Evolutionary conservation across 2,888 invertebrate genomes (phyloP).

Genomic region (Thera obeliscata): DNA sequence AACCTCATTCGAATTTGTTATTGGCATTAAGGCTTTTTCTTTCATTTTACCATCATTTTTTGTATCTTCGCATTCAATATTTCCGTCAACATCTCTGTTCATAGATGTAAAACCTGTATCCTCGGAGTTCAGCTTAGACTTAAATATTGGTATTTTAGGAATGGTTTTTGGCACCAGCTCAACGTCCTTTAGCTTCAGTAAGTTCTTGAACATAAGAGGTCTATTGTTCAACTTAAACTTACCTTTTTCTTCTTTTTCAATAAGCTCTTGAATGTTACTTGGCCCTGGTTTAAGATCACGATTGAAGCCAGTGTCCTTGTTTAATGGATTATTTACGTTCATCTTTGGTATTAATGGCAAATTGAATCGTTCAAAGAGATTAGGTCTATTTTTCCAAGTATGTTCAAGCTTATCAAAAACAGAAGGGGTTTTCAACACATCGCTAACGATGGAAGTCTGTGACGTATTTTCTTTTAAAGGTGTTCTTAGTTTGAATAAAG

Average conservation of each 20-base stretch:
- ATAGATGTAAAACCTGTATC: slow-evolving; percentile 3
- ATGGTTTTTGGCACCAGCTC: slow-evolving; percentile 42
- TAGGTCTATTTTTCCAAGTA: slow-evolving; percentile 16
- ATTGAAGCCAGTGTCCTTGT: slow-evolving; percentile 11
- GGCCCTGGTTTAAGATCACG: slow-evolving; percentile 40
- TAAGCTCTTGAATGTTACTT: slow-evolving; percentile 37
- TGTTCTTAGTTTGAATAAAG: slow-evolving; percentile 11
- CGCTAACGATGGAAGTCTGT: not conserved
- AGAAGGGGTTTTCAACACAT: slow-evolving; percentile 6
- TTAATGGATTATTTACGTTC: slow-evolving; percentile 27
- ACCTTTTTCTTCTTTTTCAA: slow-evolving; percentile 14
- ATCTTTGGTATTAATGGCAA: slow-evolving; percentile 43
- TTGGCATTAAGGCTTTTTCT: slow-evolving; percentile 19
- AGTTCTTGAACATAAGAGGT: slow-evolving; percentile 49
- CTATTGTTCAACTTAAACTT: slow-evolving; percentile 20
- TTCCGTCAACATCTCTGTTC: slow-evolving; percentile 12
- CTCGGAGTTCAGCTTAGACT: slow-evolving; percentile 21
- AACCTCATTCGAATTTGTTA: not conserved
- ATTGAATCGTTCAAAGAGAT: slow-evolving; percentile 16
- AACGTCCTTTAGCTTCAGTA: slow-evolving; percentile 62
- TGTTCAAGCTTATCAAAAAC: slow-evolving; percentile 15
- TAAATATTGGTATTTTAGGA: slow-evolving; percentile 20
- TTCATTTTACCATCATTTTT: slow-evolving; percentile 23
- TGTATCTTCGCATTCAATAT: slow-evolving; percentile 18
- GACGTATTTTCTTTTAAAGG: slow-evolving; percentile 23